Percentiles rank a stretch among this genome's conserved stretches.
Evolutionary conservation across 2,888 invertebrate genomes (phyloP).

Genomic region (Hirtodrosophila cameraria): DNA sequence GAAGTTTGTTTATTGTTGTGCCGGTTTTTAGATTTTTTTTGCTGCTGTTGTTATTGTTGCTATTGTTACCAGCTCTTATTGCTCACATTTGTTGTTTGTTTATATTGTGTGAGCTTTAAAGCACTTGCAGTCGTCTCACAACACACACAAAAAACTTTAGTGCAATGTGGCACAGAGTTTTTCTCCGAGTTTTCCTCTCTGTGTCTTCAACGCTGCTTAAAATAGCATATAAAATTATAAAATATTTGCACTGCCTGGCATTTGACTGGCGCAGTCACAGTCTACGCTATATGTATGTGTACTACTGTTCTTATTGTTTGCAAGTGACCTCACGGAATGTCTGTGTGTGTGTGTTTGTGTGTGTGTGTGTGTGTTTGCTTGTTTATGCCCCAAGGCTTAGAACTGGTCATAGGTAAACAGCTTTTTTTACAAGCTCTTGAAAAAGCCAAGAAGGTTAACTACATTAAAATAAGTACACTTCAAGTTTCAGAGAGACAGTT

Average conservation of each 20-base stretch:
- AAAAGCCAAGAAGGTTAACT: background rate
- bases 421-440: background rate
- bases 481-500: no score
- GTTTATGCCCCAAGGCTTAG: background rate
- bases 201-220: conserved; percentile 40
- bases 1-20: conserved; percentile 67
- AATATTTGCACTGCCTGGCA: conserved; percentile 58
- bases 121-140: conserved; percentile 55
- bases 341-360: background rate
- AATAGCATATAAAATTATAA: conserved; percentile 64
- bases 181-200: conserved; percentile 16
- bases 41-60: conserved; percentile 14
- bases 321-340: conserved; percentile 16
- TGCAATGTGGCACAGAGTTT: conserved; percentile 27
- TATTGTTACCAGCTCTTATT: conserved; percentile 47
- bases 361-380: background rate
- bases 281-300: conserved; percentile 26
- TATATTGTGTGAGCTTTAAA: conserved; percentile 47
- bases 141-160: conserved; percentile 16
- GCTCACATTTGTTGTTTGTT: conserved; percentile 40
- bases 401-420: conserved; percentile 1
- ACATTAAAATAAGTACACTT: background rate
- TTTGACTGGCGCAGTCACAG: conserved; percentile 39
- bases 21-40: conserved; percentile 19
- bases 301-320: conserved; percentile 20